Conservation (phyloP, 2,888 invertebrate species). For the Athalia cordata region DNA sequence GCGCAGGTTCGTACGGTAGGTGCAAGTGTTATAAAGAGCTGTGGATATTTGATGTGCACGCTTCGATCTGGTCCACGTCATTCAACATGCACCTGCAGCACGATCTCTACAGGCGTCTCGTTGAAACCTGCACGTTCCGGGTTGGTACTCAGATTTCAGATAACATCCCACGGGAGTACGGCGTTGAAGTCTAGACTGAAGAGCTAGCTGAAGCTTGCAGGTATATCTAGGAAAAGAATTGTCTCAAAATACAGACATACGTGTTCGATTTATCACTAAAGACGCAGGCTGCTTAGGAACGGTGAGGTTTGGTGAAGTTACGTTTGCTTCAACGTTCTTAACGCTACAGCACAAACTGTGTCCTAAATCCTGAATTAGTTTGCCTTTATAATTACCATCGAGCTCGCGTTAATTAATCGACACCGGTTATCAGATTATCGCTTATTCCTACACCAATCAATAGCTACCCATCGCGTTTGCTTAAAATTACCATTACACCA, state of each 20-base stretch:
- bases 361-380: constrained; percentile 39
- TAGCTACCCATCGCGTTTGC: constrained; percentile 27
- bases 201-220: neutral
- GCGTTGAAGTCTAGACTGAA: neutral
- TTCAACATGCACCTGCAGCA: neutral
- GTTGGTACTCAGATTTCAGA: constrained; percentile 23
- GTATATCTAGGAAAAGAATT: too few relatives aligned
- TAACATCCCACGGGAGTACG: constrained; percentile 22
- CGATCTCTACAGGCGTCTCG: neutral
- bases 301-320: neutral
- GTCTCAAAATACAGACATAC: too few relatives aligned
- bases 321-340: constrained; percentile 9
- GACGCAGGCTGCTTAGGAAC: too few relatives aligned
- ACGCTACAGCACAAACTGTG: too few relatives aligned
- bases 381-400: constrained; percentile 29
- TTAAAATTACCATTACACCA: constrained; percentile 32
- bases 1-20: too few relatives aligned
- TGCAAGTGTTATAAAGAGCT: too few relatives aligned
- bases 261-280: too few relatives aligned
- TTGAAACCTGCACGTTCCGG: neutral
- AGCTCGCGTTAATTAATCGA: constrained; percentile 25
- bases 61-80: neutral
- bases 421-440: constrained; percentile 37
- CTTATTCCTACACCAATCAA: constrained; percentile 21
- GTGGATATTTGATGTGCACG: too few relatives aligned